A percentile compares a stretch with the other conserved stretches of the same genome.
phyloP scores from a whole-genome alignment of 2,888 invertebrate genomes.

The Torymus auratus region DNA sequence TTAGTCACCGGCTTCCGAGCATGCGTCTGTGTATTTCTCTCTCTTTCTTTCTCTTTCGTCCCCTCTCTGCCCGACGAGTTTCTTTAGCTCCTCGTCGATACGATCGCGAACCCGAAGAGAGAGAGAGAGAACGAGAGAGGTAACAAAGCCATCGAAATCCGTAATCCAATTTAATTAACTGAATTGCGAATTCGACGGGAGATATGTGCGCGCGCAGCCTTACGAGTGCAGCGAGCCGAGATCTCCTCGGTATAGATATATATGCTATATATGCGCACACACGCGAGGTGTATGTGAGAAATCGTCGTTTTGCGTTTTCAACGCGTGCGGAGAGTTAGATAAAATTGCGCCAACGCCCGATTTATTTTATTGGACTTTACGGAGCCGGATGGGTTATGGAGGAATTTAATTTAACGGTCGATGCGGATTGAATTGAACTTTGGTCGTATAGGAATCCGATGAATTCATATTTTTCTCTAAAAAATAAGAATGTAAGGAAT shows the following conservation, averaged over 20 bases:
- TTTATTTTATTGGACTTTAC: conserved; percentile 7
- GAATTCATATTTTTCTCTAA: no score
- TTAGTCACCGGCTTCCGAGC: conserved; percentile 31
- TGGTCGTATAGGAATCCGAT: no score
- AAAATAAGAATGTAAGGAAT: no score
- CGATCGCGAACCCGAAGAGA: no score
- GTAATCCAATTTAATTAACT: conserved; percentile 55
- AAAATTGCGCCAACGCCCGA: neutral
- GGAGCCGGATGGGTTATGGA: no score
- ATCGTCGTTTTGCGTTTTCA: neutral
- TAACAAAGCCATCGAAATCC: conserved; percentile 51
- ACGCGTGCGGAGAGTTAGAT: neutral
- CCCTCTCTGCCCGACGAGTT: no score
- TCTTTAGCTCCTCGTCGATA: no score
- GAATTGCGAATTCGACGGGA: conserved; percentile 40
- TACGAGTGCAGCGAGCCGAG: conserved; percentile 13
- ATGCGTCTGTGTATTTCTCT: neutral
- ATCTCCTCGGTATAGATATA: neutral
- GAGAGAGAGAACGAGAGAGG: neutral
- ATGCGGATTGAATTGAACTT: no score
- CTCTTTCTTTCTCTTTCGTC: neutral
- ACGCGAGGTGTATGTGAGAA: no score
- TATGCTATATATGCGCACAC: no score
- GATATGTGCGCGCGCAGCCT: conserved; percentile 8
- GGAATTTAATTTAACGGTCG: no score